A percentile compares a stretch with the other conserved stretches of the same genome.
These are phyloP conservation scores for Chironomus striatipennis DNA, from an alignment of 1,140 invertebrate genomes.

Conservation along the genomic window DNA sequence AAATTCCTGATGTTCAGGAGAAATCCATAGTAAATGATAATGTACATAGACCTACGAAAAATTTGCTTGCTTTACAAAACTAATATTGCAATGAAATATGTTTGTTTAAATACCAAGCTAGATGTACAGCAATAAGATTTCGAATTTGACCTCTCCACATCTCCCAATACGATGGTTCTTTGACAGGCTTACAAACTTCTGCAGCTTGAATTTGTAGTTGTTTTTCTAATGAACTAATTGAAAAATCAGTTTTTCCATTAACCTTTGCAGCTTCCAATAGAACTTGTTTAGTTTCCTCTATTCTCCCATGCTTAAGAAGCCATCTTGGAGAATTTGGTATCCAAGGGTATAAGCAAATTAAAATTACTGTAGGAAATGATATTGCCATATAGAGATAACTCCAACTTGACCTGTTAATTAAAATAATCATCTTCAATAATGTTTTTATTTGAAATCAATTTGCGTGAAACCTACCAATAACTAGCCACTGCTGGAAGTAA, in stretches of 20 bases:
- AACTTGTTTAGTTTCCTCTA: slow-evolving; percentile 62
- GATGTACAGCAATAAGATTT: slow-evolving; percentile 36
- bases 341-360: slow-evolving; percentile 38
- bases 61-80: too few relatives aligned
- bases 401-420: slow-evolving; percentile 33
- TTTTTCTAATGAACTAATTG: slow-evolving; percentile 38
- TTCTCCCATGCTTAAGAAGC: slow-evolving; percentile 64
- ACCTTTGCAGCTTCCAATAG: slow-evolving; percentile 57
- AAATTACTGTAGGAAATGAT: slow-evolving; percentile 39
- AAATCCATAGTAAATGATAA: slow-evolving; percentile 41
- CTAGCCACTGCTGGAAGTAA: slow-evolving; percentile 39
- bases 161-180: slow-evolving; percentile 37
- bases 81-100: too few relatives aligned
- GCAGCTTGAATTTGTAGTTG: slow-evolving; percentile 38
- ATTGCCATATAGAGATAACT: slow-evolving; percentile 41
- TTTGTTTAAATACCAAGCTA: slow-evolving; percentile 35
- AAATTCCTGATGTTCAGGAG: slow-evolving; percentile 41
- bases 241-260: slow-evolving; percentile 40
- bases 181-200: slow-evolving; percentile 35
- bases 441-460: too few relatives aligned
- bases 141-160: slow-evolving; percentile 37
- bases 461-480: slow-evolving; percentile 29
- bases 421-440: too few relatives aligned
- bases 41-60: slow-evolving; percentile 33
- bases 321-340: slow-evolving; percentile 78